These are phyloP conservation scores for Xylota sylvarum DNA, from an alignment of 2,888 invertebrate genomes.

Conservation along the genomic window DNA sequence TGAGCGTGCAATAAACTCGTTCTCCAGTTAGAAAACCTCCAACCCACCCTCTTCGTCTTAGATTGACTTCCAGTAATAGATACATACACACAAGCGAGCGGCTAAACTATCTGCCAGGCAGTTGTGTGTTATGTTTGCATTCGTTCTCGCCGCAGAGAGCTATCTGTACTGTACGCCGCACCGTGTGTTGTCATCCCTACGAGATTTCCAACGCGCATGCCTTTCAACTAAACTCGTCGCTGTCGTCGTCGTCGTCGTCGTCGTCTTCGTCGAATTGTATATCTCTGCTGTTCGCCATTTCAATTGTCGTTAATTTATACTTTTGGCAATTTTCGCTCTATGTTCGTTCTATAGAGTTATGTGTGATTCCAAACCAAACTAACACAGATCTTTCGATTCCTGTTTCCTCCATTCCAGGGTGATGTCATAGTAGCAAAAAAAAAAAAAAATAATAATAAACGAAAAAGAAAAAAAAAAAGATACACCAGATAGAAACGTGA, in stretches of 20 bases:
- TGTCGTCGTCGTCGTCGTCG: slow-evolving; percentile 56
- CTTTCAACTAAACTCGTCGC: slow-evolving; percentile 36
- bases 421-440: slow-evolving; percentile 69
- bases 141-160: slow-evolving; percentile 64
- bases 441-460: slow-evolving; percentile 27
- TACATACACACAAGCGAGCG: slow-evolving; percentile 48
- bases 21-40: slow-evolving; percentile 64
- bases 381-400: slow-evolving; percentile 71
- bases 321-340: slow-evolving; percentile 67
- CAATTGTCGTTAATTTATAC: slow-evolving; percentile 67
- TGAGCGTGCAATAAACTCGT: slow-evolving; percentile 45
- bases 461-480: slow-evolving; percentile 57
- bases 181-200: slow-evolving; percentile 56
- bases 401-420: slow-evolving; percentile 74
- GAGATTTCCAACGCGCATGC: slow-evolving; percentile 68
- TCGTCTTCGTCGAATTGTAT: slow-evolving; percentile 58
- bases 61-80: slow-evolving; percentile 55
- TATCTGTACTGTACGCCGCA: slow-evolving; percentile 66
- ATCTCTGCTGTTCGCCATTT: slow-evolving; percentile 62
- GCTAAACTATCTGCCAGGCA: slow-evolving; percentile 36
- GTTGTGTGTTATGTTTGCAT: slow-evolving; percentile 56
- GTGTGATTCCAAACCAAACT: slow-evolving; percentile 65
- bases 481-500: slow-evolving; percentile 46
- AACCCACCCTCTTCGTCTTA: slow-evolving; percentile 12
- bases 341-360: slow-evolving; percentile 50